A percentile compares a stretch with the other conserved stretches of the same genome.
These are phyloP conservation scores for mouse (Mus musculus) DNA, from an alignment of 2,113 vertebrate genomes.

Conservation along the genomic window GRCm39 chr10:10642501-10643000, in stretches of 20 bases:
- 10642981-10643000: background rate
- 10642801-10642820: background rate
- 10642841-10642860: background rate
- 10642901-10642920: background rate
- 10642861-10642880: background rate
- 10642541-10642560: background rate
- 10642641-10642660: background rate
- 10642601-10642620: background rate
- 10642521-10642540: background rate
- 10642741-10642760: background rate
- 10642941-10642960: background rate
- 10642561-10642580: background rate
- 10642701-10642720: background rate
- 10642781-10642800: background rate
- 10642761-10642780: background rate
- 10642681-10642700: background rate
- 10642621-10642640: background rate
- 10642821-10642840: background rate
- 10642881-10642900: background rate
- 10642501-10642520: background rate
- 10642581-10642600: too few relatives aligned
- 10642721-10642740: background rate
- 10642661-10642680: background rate
- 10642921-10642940: constrained; percentile 39
- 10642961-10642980: background rate